Evolutionary conservation across 2,797 vertebrate species (phyloP).

Genomic region (Sphaeramia orbicularis): DNA sequence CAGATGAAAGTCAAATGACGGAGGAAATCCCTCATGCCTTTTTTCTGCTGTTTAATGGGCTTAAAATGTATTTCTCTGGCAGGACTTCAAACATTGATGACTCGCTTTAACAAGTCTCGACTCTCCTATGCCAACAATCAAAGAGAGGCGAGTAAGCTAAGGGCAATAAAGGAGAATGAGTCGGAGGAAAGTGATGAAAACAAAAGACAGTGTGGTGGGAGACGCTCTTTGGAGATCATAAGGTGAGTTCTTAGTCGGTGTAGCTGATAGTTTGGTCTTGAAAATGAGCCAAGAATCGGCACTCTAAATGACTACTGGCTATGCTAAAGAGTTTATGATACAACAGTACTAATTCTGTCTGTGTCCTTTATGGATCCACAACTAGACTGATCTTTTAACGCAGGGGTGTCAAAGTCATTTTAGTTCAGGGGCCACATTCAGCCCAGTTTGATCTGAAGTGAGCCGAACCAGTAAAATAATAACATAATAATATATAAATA

Average conservation of each 20-base stretch:
- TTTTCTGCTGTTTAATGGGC: conserved; percentile 51
- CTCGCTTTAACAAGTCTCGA: conserved; percentile 64
- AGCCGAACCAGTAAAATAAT: too few relatives aligned
- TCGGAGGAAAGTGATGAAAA: conserved; percentile 18
- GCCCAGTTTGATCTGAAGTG: too few relatives aligned
- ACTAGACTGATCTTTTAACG: neutral
- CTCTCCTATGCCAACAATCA: conserved; percentile 51
- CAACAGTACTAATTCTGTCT: neutral
- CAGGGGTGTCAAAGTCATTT: too few relatives aligned
- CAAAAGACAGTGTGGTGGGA: conserved; percentile 5
- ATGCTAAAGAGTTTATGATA: too few relatives aligned
- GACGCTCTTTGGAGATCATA: neutral
- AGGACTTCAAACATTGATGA: conserved; percentile 71
- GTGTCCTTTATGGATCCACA: neutral
- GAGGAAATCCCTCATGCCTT: conserved; percentile 56
- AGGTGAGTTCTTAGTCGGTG: neutral
- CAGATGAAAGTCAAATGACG: conserved; percentile 48
- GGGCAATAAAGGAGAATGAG: conserved; percentile 16
- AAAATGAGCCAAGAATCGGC: too few relatives aligned
- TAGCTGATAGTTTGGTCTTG: neutral
- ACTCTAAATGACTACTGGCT: too few relatives aligned
- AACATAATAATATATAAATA: too few relatives aligned
- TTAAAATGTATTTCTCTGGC: conserved; percentile 64
- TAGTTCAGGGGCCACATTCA: too few relatives aligned
- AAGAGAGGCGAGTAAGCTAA: conserved; percentile 27